Base-by-base conservation (phyloP, 64 coral and sea anemone genomes). In the Cladopsammia gracilis region DNA sequence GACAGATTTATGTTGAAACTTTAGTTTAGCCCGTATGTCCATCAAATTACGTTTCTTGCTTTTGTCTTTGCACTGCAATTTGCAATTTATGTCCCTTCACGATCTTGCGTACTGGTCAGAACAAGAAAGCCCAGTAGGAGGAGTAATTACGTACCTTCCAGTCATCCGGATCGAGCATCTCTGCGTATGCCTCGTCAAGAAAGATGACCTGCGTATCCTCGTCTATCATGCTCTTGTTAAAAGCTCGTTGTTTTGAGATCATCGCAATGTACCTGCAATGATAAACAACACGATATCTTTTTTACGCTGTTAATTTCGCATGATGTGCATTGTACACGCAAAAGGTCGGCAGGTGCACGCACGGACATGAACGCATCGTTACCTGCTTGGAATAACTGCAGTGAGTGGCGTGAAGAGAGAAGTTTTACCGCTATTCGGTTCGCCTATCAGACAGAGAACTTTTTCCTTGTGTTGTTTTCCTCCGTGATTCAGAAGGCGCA, bases 341-440 rank as follows among this genome's bases (percentile, higher is more conserved):
- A 69, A 24, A 69, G n/a, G 13, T 10, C 54, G 13, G 3, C 54
- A 57, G 13, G 13, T 2, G 13, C 7, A 7, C 7, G 13, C 54
- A 57, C 7, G 13, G 54, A 13, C 2, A 69, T 24, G 10, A 51
- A 50, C 6, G 5, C 48, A 4, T 19, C 48, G 18, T 6, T 75
- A 75, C 73, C 73, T 75, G 5, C 2, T 7, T 19, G 73, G 47
- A 75, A 75, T 47, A 16, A 75, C 50, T 2, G 14, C 1, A 75
- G 73, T 49, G 16, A 75, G 19, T 9, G 73, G 46, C 3, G 73
- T 19, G 15, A 75, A 75, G 2, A 73, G 6, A 49, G 15, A 50
- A 19, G 46, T 75, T 75, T 75, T 75, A 18, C 73, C 73, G 9
- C 73, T 75, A 46, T 75, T 75, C 2, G 73, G 73, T 19, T 75